Evolutionary conservation across 1,140 invertebrate species (phyloP), one percentile per base, ranked within the genome.

Genomic region (Bombus consobrinus): DNA sequence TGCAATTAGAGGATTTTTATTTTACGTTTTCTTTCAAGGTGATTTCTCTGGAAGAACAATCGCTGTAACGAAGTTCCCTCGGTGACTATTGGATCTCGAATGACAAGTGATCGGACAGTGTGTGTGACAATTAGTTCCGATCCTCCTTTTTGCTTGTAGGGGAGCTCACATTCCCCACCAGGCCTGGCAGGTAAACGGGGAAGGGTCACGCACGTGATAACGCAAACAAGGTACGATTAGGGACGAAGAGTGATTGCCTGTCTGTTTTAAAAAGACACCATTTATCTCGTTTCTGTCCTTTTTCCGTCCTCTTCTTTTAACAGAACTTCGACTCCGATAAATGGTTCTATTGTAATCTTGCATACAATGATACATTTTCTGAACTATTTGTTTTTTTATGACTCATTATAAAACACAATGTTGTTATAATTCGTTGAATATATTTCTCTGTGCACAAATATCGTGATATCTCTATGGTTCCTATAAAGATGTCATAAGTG

Each of bases 51-150:
- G 37, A 84, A 72, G 81, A 22, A 87, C 64, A 87, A 87, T 75
- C 34, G 25, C 28, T 9, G 5, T 66, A 76, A 71, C n/a, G 82
- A 81, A 82, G 82, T 76, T 85, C 85, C 74, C 86, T 72, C 71
- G 68, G 71, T 75, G 88, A 90, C 91, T 86, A 91, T 90, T 91
- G 91, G 90, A 85, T 92, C 85, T 87, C 90, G 78, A 92, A 91
- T 93, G 92, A 93, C 91, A 92, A 87, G 93, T 92, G 89, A 94
- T 93, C 90, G 89, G 83, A 89, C 88, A 86, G 87, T 86, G 92
- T 91, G 87, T 87, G 88, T 87, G 89, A 90, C 93, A 94, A 94
- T 94, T 94, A 94, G 91, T 88, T 86, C 43, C 39, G 87, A 88
- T 81, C 87, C 88, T 89, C 85, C 87, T 92, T 91, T 93, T 93